These are phyloP conservation scores for Erebia epiphron DNA, from an alignment of 2,888 invertebrate genomes.

Conservation along the genomic window DNA sequence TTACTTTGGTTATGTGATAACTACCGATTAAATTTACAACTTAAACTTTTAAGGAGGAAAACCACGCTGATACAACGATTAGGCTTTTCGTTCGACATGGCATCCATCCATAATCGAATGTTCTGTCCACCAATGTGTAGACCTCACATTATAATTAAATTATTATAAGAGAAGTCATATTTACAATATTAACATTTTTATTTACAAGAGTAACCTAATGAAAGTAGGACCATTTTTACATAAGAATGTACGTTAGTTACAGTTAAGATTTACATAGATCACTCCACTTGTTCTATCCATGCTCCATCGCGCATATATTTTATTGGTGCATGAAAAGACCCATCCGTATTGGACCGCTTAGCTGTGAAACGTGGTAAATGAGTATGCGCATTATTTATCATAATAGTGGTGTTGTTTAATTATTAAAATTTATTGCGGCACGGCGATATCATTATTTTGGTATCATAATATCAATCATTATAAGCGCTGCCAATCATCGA, in stretches of 20 bases:
- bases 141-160: neutral
- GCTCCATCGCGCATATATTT: neutral
- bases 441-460: too few relatives aligned
- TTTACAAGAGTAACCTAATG: constrained; percentile 36
- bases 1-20: constrained; percentile 36
- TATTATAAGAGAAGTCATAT: neutral
- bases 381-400: constrained; percentile 1
- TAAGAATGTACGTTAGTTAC: neutral
- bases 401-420: too few relatives aligned
- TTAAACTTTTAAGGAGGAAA: neutral
- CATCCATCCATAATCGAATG: too few relatives aligned
- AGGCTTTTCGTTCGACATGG: neutral
- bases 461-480: too few relatives aligned
- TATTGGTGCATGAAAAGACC: constrained; percentile 4
- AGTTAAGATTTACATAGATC: neutral
- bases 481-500: too few relatives aligned
- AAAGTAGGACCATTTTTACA: neutral
- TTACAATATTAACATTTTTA: constrained; percentile 36
- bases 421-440: too few relatives aligned
- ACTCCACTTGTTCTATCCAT: neutral
- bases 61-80: neutral
- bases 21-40: constrained; percentile 3
- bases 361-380: constrained; percentile 2
- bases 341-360: neutral
- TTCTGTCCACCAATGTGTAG: neutral